These are phyloP conservation scores for Corythoichthys intestinalis DNA, from an alignment of 2,113 vertebrate genomes.

Conservation along the genomic window DNA sequence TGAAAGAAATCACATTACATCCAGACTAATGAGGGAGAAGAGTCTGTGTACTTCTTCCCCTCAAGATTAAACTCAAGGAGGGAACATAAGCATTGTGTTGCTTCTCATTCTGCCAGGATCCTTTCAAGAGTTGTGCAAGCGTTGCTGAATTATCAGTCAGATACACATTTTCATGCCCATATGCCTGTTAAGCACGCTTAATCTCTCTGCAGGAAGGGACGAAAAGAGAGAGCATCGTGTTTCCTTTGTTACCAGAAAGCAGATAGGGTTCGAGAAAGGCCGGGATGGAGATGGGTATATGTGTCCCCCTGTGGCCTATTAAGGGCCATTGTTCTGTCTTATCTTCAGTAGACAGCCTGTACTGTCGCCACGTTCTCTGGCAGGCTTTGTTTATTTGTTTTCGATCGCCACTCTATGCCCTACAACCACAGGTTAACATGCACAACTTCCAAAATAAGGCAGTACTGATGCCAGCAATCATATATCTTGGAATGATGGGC, in stretches of 20 bases:
- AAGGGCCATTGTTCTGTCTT: constrained; percentile 79
- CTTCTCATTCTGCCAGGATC: constrained; percentile 38
- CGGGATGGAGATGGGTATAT: constrained; percentile 63
- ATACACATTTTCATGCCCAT: constrained; percentile 69
- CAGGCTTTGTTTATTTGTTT: constrained; percentile 56
- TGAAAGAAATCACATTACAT: constrained; percentile 19
- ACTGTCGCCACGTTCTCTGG: constrained; percentile 53
- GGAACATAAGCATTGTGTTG: constrained; percentile 47
- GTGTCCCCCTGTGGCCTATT: constrained; percentile 73
- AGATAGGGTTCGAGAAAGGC: constrained; percentile 67
- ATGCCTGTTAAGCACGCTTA: constrained; percentile 60
- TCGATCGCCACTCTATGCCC: constrained; percentile 33
- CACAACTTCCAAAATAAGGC: constrained; percentile 41
- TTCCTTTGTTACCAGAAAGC: constrained; percentile 74
- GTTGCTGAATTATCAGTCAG: constrained; percentile 76
- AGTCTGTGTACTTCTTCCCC: constrained; percentile 44
- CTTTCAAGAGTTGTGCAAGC: constrained; percentile 59
- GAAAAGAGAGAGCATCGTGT: constrained; percentile 64
- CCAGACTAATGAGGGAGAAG: constrained; percentile 15
- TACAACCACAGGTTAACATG: constrained; percentile 55
- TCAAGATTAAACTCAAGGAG: constrained; percentile 38
- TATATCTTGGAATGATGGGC: constrained; percentile 29
- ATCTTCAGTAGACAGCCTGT: constrained; percentile 75
- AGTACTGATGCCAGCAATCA: constrained; percentile 28
- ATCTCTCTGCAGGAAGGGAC: constrained; percentile 65